Conservation (phyloP, 2,797 vertebrate species). For the Hafferia zeledoni region DNA sequence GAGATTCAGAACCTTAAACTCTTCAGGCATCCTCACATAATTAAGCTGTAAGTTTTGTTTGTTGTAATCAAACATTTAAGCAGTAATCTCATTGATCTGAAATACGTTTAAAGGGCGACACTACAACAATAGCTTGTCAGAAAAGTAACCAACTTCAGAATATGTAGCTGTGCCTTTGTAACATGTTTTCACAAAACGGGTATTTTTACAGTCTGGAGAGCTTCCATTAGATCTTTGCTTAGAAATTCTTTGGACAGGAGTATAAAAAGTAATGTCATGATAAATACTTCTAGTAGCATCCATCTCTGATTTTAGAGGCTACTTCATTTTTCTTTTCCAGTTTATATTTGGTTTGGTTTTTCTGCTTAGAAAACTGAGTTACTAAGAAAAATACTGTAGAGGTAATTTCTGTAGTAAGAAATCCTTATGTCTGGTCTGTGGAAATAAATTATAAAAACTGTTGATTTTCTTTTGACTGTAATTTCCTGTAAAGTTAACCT, state of each 20-base stretch:
- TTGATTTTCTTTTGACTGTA: background rate
- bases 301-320: background rate
- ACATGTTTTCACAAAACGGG: background rate
- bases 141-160: background rate
- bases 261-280: background rate
- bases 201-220: background rate
- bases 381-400: background rate
- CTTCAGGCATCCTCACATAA: conserved; percentile 98
- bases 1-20: conserved; percentile 99
- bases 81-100: background rate
- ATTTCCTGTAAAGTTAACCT: background rate
- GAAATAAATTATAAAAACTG: background rate
- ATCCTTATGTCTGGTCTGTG: rapidly evolving
- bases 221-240: background rate
- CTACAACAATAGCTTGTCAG: background rate
- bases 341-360: background rate
- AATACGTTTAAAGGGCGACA: background rate
- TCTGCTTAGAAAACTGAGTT: background rate
- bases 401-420: background rate
- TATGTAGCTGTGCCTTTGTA: background rate
- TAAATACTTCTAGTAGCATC: background rate
- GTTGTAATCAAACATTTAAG: background rate
- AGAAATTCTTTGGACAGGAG: background rate
- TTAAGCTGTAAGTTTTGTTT: conserved; percentile 92
- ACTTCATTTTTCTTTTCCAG: background rate